Percentiles rank a stretch among this genome's conserved stretches.
Evolutionary conservation across 2,113 vertebrate genomes (phyloP).

Genomic region (Cromileptes altivelis): DNA sequence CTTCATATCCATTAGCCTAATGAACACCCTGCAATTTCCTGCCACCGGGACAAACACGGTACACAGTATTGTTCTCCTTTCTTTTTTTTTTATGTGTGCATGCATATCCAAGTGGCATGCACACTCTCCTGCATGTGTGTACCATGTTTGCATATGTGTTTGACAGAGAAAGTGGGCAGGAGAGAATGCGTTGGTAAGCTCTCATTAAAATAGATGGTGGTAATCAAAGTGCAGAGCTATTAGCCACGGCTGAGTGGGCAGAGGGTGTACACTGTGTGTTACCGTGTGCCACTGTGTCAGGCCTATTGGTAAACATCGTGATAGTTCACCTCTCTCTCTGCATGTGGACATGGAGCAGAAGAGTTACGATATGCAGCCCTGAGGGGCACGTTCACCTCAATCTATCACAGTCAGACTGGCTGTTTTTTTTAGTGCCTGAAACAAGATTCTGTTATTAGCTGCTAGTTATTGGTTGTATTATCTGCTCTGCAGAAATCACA

Average conservation of each 20-base stretch:
- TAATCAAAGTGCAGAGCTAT: slow-evolving; percentile 85
- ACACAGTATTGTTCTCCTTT: slow-evolving; percentile 68
- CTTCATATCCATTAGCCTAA: slow-evolving; percentile 86
- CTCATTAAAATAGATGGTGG: slow-evolving; percentile 86
- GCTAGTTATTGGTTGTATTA: slow-evolving; percentile 44
- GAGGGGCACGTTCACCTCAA: slow-evolving; percentile 48
- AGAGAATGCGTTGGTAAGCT: slow-evolving; percentile 66
- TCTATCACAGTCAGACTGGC: slow-evolving; percentile 59
- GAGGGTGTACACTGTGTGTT: slow-evolving; percentile 58
- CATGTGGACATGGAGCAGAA: slow-evolving; percentile 52
- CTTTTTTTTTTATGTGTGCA: slow-evolving; percentile 12
- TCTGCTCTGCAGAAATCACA: slow-evolving; percentile 47
- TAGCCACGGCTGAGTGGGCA: slow-evolving; percentile 78
- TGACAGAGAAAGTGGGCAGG: slow-evolving; percentile 58
- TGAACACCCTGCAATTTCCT: slow-evolving; percentile 81
- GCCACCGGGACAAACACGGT: slow-evolving; percentile 66
- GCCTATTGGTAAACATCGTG: slow-evolving; percentile 69
- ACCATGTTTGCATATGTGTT: slow-evolving; percentile 46
- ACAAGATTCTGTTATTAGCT: slow-evolving; percentile 55
- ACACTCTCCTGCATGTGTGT: slow-evolving; percentile 25
- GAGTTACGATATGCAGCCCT: slow-evolving; percentile 56
- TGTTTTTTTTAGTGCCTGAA: slow-evolving; percentile 55
- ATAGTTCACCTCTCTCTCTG: slow-evolving; percentile 55
- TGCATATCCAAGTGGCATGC: slow-evolving; percentile 10
- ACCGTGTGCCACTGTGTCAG: slow-evolving; percentile 67